phyloP scores from a whole-genome alignment of 2,888 invertebrate genomes.

The Tholera decimalis region DNA sequence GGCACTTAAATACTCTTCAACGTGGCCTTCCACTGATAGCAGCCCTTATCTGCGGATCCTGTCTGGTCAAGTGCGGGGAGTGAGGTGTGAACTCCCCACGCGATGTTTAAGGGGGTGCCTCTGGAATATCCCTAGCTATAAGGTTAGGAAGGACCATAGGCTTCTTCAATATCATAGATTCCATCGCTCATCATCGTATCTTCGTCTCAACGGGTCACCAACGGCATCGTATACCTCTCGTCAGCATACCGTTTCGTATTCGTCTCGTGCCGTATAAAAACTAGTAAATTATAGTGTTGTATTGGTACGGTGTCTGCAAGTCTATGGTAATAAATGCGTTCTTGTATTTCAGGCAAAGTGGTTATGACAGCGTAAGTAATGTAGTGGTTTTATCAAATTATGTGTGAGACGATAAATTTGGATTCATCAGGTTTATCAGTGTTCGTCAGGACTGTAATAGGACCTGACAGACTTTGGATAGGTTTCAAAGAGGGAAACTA shows the following conservation, averaged over 20 bases:
- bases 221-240: conserved; percentile 9
- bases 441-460: neutral
- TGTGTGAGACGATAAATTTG: neutral
- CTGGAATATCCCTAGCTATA: no score
- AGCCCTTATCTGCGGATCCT: no score
- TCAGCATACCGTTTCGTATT: neutral
- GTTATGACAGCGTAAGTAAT: neutral
- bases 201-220: neutral
- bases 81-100: no score
- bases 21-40: no score
- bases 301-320: conserved; percentile 30
- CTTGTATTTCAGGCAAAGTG: conserved; percentile 22
- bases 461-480: neutral
- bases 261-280: conserved; percentile 33
- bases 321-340: conserved; percentile 33
- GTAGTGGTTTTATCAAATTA: conserved; percentile 1
- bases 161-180: no score
- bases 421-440: neutral
- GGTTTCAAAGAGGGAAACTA: neutral
- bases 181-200: no score
- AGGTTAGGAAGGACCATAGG: no score
- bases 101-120: no score
- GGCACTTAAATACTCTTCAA: no score
- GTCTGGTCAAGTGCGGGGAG: no score
- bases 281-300: conserved; percentile 1